These are phyloP conservation scores for Ceyx margarethae DNA, from an alignment of 2,113 vertebrate genomes.

Conservation along the genomic window DNA sequence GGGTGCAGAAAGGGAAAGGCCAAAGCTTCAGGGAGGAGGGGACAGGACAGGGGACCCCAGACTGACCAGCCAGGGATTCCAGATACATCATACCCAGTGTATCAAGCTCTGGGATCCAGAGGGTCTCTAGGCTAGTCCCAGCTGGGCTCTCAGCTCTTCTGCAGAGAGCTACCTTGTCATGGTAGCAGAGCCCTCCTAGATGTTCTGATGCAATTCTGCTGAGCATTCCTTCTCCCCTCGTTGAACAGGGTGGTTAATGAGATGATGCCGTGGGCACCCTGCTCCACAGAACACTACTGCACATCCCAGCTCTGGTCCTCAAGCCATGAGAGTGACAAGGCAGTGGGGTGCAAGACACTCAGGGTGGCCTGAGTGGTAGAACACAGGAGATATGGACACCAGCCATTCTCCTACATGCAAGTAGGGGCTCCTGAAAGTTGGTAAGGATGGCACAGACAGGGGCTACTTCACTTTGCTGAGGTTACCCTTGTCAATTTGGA, in stretches of 20 bases:
- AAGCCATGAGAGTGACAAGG: background rate
- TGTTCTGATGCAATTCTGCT: background rate
- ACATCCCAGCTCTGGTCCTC: background rate
- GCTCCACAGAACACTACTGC: background rate
- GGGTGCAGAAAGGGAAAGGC: too few species aligned
- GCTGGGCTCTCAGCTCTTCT: fast-evolving
- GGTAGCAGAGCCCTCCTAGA: background rate
- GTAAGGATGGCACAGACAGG: background rate
- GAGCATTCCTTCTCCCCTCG: background rate
- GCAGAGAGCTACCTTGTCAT: background rate
- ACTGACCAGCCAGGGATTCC: too few species aligned
- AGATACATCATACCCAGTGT: too few species aligned
- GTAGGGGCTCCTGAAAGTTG: background rate
- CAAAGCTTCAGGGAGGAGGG: too few species aligned
- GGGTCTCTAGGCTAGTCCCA: too few species aligned
- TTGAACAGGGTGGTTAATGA: background rate
- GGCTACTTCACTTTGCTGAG: background rate
- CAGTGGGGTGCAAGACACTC: background rate
- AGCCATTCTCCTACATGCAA: background rate
- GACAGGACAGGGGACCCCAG: too few species aligned
- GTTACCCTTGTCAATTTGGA: background rate
- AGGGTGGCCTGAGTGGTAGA: background rate
- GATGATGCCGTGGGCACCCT: background rate
- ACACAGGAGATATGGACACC: background rate
- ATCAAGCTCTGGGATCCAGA: too few species aligned